phyloP scores from a whole-genome alignment of 2,888 invertebrate species.

The Microctonus aethiopoides region DNA sequence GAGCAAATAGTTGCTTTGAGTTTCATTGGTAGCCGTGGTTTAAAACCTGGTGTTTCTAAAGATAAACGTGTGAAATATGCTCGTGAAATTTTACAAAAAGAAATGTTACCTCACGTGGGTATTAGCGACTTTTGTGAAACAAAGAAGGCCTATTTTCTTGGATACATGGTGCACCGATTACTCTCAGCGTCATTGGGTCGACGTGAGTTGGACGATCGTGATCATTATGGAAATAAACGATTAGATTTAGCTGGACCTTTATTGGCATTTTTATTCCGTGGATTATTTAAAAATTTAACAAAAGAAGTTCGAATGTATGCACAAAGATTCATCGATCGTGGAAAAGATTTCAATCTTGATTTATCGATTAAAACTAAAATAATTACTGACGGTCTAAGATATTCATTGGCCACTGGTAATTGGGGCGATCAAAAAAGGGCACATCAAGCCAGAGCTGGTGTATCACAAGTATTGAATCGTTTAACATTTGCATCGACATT shows the following conservation, averaged over 20 bases:
- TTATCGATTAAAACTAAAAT: constrained; percentile 96
- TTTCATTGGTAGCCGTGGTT: constrained; percentile 98
- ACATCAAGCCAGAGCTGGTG: constrained; percentile 97
- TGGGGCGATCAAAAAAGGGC: constrained; percentile 99
- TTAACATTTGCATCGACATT: constrained; percentile 98
- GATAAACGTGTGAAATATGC: constrained; percentile 99
- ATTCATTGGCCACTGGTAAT: constrained; percentile 98
- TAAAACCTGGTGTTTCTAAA: constrained; percentile 97
- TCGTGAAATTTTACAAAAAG: constrained; percentile 98
- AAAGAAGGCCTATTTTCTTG: constrained; percentile 98
- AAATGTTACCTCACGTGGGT: constrained; percentile 99
- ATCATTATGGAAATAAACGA: constrained; percentile 99
- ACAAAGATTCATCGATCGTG: constrained; percentile 98
- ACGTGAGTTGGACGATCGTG: constrained; percentile 98
- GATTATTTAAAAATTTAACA: constrained; percentile 93
- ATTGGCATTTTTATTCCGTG: constrained; percentile 95
- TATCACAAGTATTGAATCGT: constrained; percentile 96
- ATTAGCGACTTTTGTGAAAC: constrained; percentile 99
- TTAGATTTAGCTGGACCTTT: constrained; percentile 97
- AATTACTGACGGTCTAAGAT: constrained; percentile 97
- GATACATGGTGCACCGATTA: constrained; percentile 99
- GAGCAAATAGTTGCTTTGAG: constrained; percentile 99
- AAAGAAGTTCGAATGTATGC: constrained; percentile 99
- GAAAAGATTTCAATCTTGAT: constrained; percentile 98
- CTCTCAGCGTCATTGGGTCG: constrained; percentile 93